Conservation (phyloP, 2,113 vertebrate genomes). For the Poicephalus gulielmi region DNA sequence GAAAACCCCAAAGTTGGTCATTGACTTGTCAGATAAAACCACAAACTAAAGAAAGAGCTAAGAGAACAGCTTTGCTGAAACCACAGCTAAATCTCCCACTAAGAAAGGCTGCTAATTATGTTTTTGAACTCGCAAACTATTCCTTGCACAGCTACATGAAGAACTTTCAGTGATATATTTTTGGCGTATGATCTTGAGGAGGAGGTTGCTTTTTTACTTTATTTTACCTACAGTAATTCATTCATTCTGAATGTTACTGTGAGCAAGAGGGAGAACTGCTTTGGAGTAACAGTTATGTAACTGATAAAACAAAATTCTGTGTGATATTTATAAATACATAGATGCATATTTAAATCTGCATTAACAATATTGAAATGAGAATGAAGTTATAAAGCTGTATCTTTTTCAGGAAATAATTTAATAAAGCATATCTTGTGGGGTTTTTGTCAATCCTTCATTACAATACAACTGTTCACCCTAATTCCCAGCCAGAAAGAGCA, state of each 20-base stretch:
- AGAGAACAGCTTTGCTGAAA: background rate
- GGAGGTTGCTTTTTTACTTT: conserved; percentile 15
- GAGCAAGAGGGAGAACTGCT: background rate
- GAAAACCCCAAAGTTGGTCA: background rate
- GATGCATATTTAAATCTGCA: background rate
- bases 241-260: background rate
- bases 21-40: background rate
- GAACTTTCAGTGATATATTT: background rate
- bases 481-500: background rate
- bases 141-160: background rate
- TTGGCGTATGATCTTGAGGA: conserved; percentile 15
- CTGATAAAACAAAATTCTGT: background rate
- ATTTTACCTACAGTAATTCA: conserved; percentile 25
- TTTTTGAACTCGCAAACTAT: conserved; percentile 10
- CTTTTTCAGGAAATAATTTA: background rate
- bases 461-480: background rate
- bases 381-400: background rate
- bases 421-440: background rate
- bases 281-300: background rate
- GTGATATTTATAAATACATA: background rate
- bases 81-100: background rate
- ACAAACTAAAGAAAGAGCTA: background rate
- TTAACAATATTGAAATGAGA: conserved; percentile 3
- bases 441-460: background rate
- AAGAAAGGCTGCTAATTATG: background rate